A percentile compares a stretch with the other conserved stretches of the same genome.
Conservation (phyloP, 2,888 invertebrate genomes). For the Neocrepidodera transversa region DNA sequence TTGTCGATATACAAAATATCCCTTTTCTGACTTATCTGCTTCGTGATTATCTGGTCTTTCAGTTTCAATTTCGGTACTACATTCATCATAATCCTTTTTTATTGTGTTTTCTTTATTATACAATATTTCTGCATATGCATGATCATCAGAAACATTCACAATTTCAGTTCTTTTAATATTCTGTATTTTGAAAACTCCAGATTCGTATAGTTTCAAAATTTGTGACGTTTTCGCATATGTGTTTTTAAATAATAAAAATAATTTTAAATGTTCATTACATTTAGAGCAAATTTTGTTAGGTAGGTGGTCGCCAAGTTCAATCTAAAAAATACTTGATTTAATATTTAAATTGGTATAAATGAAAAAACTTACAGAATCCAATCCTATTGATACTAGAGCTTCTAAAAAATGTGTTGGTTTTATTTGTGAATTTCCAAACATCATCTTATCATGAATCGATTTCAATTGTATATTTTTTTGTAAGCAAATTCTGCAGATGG, state of each 20-base stretch:
- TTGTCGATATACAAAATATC: background rate
- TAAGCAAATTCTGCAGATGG: conserved; percentile 13
- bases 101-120: too few relatives aligned
- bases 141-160: too few relatives aligned
- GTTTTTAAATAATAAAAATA: conserved; percentile 3
- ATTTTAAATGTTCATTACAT: conserved; percentile 7
- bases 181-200: background rate
- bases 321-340: conserved; percentile 11
- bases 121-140: too few relatives aligned
- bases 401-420: background rate
- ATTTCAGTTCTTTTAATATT: background rate
- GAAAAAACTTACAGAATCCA: background rate
- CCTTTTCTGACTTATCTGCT: background rate
- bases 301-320: background rate
- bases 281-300: conserved; percentile 10
- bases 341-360: background rate
- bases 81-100: too few relatives aligned
- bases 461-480: background rate
- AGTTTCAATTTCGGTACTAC: too few relatives aligned
- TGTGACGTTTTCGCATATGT: background rate
- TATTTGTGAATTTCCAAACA: background rate
- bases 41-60: background rate
- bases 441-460: background rate
- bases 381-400: background rate
- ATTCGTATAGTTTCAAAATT: background rate